Evolutionary conservation across 2,888 invertebrate genomes (phyloP).

Genomic region (Lobophora halterata): DNA sequence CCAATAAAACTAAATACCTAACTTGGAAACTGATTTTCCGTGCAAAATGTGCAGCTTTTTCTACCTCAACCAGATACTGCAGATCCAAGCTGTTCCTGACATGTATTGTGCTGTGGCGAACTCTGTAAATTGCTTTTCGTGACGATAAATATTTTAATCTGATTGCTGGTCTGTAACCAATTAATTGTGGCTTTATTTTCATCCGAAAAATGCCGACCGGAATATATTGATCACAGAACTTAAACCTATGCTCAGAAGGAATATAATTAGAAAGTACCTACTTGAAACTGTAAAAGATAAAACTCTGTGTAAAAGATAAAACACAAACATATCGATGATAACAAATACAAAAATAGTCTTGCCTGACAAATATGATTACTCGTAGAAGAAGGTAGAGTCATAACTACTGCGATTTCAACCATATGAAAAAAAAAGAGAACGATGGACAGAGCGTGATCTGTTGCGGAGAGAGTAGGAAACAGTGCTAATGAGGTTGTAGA

Average conservation of each 20-base stretch:
- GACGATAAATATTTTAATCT: constrained; percentile 78
- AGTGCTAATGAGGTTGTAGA: no score
- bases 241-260: neutral
- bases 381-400: no score
- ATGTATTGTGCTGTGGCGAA: constrained; percentile 70
- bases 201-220: constrained; percentile 36
- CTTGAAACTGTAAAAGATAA: no score
- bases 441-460: no score
- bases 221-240: constrained; percentile 14
- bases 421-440: no score
- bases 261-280: neutral
- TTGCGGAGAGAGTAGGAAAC: no score
- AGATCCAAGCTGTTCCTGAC: constrained; percentile 68
- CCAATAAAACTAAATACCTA: constrained; percentile 38
- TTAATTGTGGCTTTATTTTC: constrained; percentile 70
- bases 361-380: no score
- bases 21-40: constrained; percentile 50
- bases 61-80: constrained; percentile 66
- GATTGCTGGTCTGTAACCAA: constrained; percentile 74
- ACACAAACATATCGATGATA: no score
- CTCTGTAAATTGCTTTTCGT: constrained; percentile 76
- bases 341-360: no score
- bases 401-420: no score
- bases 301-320: no score
- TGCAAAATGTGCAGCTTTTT: constrained; percentile 54